Evolutionary conservation across 2,888 invertebrate genomes (phyloP).

Genomic region (Metacarcinus magister): DNA sequence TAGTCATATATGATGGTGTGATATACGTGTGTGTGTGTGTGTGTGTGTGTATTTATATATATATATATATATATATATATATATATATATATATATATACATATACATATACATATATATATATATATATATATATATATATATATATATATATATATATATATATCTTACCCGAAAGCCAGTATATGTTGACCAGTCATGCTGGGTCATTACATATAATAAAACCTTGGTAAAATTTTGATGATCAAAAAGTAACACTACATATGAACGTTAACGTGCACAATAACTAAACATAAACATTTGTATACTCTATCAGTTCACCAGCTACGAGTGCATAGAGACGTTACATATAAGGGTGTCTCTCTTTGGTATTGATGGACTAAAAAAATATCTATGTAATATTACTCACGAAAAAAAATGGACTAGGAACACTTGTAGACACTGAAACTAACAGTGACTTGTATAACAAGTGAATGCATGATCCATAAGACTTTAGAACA

Average conservation of each 20-base stretch:
- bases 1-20: neutral
- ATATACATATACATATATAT: conserved; percentile 77
- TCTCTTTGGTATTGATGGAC: conserved; percentile 64
- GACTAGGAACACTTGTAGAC: conserved; percentile 49
- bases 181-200: conserved; percentile 28
- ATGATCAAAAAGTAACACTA: conserved; percentile 31
- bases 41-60: conserved; percentile 60
- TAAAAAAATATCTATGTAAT: conserved; percentile 61
- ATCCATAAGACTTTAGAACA: neutral
- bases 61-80: conserved; percentile 62
- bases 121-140: conserved; percentile 78
- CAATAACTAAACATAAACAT: neutral
- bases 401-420: neutral
- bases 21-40: conserved; percentile 64
- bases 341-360: conserved; percentile 10
- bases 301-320: neutral
- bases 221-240: neutral
- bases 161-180: neutral
- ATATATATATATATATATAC: conserved; percentile 75
- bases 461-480: conserved; percentile 40
- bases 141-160: conserved; percentile 70
- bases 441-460: neutral
- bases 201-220: neutral
- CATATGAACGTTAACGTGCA: conserved; percentile 31
- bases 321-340: conserved; percentile 54